These are phyloP conservation scores for Ptyas mucosa DNA, from an alignment of 2,113 vertebrate species.

Conservation along the genomic window DNA sequence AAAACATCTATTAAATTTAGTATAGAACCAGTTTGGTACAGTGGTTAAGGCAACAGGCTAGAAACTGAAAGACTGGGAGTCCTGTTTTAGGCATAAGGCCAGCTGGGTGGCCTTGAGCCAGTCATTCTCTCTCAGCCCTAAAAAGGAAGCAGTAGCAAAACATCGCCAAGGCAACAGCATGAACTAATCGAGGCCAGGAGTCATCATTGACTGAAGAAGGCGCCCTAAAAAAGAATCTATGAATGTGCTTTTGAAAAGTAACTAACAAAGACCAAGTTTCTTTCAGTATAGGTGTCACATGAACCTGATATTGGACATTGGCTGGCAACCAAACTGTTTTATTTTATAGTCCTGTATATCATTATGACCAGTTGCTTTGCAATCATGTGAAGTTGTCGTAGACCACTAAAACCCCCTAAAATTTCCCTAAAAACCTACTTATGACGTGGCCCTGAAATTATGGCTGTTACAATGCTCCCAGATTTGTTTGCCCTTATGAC, in stretches of 20 bases:
- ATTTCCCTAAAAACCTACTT: not conserved
- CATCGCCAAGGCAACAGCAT: not conserved
- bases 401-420: not conserved
- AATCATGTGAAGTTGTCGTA: not conserved
- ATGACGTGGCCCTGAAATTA: not conserved
- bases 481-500: not conserved
- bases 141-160: not conserved
- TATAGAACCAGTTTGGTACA: not conserved
- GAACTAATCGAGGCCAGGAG: not conserved
- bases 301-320: not conserved
- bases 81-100: not conserved
- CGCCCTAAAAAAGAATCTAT: not conserved
- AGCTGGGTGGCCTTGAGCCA: not conserved
- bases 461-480: not conserved
- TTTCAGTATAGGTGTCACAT: not conserved
- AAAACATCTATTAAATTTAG: not conserved
- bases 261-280: not conserved
- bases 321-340: not conserved
- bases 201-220: not conserved
- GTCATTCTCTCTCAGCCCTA: not conserved
- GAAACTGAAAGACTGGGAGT: not conserved
- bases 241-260: not conserved
- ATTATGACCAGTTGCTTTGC: not conserved
- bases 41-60: not conserved
- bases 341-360: not conserved